Percentiles rank a stretch among this genome's conserved stretches.
Conservation (phyloP, 2,113 vertebrate genomes). For the Speoplatyrhinus poulsoni region DNA sequence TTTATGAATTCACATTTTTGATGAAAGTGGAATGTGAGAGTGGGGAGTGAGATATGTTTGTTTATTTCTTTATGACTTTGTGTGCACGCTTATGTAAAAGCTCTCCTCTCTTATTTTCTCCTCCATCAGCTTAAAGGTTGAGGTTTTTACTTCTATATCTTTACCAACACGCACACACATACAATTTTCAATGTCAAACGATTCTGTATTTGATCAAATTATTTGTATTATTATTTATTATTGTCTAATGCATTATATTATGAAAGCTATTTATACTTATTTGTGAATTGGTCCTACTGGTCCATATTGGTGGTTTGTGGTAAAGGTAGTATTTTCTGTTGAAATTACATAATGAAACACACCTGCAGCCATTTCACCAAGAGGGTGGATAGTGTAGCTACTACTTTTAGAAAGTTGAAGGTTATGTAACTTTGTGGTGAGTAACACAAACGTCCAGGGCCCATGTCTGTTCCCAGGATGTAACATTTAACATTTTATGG, state of each 20-base stretch:
- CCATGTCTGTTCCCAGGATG: not conserved
- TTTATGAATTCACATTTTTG: not conserved
- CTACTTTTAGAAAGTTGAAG: not conserved
- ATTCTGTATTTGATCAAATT: too few relatives aligned
- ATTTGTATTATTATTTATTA: not conserved
- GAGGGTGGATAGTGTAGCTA: not conserved
- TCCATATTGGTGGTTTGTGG: too few relatives aligned
- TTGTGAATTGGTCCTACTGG: too few relatives aligned
- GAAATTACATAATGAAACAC: not conserved
- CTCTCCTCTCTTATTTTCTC: not conserved
- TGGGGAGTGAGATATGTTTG: not conserved
- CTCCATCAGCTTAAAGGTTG: conserved; percentile 11
- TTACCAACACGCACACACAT: not conserved
- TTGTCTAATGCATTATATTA: not conserved
- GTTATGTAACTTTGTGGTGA: not conserved
- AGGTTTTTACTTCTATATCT: conserved; percentile 2
- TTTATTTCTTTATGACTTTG: conserved; percentile 17
- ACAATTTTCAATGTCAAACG: not conserved
- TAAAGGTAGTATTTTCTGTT: too few relatives aligned
- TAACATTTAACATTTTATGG: not conserved
- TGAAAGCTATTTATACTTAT: too few relatives aligned
- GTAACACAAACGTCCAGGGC: not conserved
- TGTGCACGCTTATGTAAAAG: not conserved
- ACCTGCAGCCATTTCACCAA: not conserved
- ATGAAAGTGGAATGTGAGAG: not conserved